Percentiles rank a stretch among this genome's conserved stretches.
Conservation (phyloP, 2,888 invertebrate species). For the Mimumesa dahlbomi region DNA sequence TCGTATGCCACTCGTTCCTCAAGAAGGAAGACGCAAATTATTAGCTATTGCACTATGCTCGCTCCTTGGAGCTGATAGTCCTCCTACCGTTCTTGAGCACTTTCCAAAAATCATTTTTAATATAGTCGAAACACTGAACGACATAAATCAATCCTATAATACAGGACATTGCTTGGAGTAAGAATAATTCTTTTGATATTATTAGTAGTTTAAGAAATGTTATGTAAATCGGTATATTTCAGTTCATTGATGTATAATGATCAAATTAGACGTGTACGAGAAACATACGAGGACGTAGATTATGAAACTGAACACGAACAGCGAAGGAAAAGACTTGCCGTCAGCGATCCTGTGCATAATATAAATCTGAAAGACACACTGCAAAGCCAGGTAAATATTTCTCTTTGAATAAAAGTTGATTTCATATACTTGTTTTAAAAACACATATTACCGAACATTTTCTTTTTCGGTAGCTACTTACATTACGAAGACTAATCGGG, state of each 20-base stretch:
- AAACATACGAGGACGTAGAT: conserved; percentile 82
- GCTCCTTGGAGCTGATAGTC: conserved; percentile 86
- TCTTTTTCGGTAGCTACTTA: conserved; percentile 83
- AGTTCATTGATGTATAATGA: conserved; percentile 80
- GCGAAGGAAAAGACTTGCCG: conserved; percentile 85
- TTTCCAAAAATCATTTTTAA: conserved; percentile 88
- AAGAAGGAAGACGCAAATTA: conserved; percentile 91
- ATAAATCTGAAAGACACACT: conserved; percentile 88
- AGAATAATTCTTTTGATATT: conserved; percentile 77
- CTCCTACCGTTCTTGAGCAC: conserved; percentile 85
- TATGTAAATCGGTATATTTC: conserved; percentile 46
- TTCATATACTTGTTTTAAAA: no score
- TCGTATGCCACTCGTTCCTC: conserved; percentile 89
- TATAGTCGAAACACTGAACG: conserved; percentile 89
- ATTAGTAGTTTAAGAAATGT: neutral
- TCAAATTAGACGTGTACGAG: conserved; percentile 77
- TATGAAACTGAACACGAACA: conserved; percentile 89
- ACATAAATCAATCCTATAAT: conserved; percentile 87
- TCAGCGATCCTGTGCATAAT: conserved; percentile 90
- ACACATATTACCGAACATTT: no score
- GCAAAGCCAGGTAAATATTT: conserved; percentile 84
- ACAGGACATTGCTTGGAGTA: conserved; percentile 84
- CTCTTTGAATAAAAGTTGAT: neutral
- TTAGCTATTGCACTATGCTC: conserved; percentile 87
- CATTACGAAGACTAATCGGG: conserved; percentile 88